Evolutionary conservation across 2,888 invertebrate species (phyloP).

Genomic region (Chrysopilus asiliformis): DNA sequence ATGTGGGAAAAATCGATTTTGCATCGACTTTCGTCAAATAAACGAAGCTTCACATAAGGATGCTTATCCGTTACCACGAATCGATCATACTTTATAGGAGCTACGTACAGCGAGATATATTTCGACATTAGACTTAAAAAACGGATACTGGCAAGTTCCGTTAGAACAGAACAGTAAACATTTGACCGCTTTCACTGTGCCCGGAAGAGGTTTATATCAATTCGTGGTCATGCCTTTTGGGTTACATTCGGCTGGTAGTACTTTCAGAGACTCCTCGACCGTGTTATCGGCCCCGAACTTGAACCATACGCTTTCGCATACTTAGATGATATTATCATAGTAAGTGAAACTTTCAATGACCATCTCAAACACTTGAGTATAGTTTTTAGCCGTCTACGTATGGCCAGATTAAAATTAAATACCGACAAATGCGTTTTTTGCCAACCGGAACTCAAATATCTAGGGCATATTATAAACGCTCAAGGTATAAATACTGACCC

Average conservation of each 20-base stretch:
- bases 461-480: slow-evolving; percentile 3
- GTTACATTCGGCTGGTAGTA: too few relatives aligned
- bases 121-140: slow-evolving; percentile 6
- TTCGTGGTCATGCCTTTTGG: background rate
- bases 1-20: too few relatives aligned
- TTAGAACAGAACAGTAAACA: slow-evolving; percentile 3
- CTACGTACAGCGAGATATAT: background rate
- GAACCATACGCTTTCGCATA: slow-evolving; percentile 10
- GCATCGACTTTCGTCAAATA: too few relatives aligned
- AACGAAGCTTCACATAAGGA: too few relatives aligned
- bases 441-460: slow-evolving; percentile 3
- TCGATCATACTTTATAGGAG: background rate
- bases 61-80: too few relatives aligned
- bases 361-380: slow-evolving; percentile 1
- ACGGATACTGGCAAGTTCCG: slow-evolving; percentile 8
- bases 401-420: slow-evolving; percentile 1
- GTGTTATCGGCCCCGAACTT: slow-evolving; percentile 4
- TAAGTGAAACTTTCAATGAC: slow-evolving; percentile 1
- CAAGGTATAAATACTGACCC: slow-evolving; percentile 1
- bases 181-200: slow-evolving; percentile 15
- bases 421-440: slow-evolving; percentile 3
- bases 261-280: background rate
- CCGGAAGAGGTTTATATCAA: background rate
- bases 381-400: background rate
- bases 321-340: slow-evolving; percentile 6